Evolutionary conservation across 2,888 invertebrate species (phyloP), one percentile per base, ranked within the genome.

Genomic region (Cinara cedri): DNA sequence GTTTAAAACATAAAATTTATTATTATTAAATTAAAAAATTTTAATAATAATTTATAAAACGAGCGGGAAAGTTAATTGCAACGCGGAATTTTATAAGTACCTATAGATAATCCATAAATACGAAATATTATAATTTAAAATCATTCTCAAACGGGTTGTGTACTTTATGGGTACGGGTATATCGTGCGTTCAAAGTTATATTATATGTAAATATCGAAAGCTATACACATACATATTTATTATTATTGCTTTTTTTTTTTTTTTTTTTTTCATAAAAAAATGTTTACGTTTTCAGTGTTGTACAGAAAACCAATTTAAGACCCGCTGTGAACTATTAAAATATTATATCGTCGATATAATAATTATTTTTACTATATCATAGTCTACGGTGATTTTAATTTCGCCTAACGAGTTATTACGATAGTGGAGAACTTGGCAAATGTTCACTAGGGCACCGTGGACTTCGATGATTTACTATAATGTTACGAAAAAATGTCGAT

Each of bases 261-360:
- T 34, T 54, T 42, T 54, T 34, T 9, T 21, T 51, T 42, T 8
- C 24, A 4, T 46, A 3, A 1, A 21, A 26, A 21, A 26, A 60
- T 57, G 46, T 72, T 49, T 72, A 60, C 13, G 19, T 24, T 66
- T 60, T 62, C 34, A 34, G 34, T 60, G 26, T 46, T 13, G 55
- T 11, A 44, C 3, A n/a, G n/a, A 72, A 62, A 46, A 24, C 46
- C n/a, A 57, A 72, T 72, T 46, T n/a, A 26, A 72, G 57, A 57
- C 72, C 72, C 14, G 72, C 72, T 72, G 72, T n/a, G 72, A 72
- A 46, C 44, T 57, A 46, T 72, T 72, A 44, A 46, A 44, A 46
- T 57, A 11, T 55, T 24, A 46, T 46, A 46, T n/a, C 57, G 13
- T 3, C 3, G 42, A 57, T 34, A 34, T 34, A 34, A 34, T 34